These are phyloP conservation scores for Aptenodytes forsteri DNA, from an alignment of 2,113 vertebrate species.

Conservation along the genomic window DNA sequence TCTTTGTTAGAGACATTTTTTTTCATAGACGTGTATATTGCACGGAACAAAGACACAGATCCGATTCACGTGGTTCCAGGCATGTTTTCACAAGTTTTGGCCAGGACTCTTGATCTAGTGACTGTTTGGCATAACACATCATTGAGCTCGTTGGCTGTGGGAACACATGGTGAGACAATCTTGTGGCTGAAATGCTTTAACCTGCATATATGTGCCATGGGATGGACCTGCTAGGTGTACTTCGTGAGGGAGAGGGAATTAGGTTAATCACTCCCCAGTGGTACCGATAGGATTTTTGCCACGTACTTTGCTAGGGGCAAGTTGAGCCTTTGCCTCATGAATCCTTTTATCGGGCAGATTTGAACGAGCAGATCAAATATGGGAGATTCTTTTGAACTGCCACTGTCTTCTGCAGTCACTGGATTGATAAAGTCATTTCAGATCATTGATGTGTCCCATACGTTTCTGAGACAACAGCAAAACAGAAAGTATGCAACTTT, in stretches of 20 bases:
- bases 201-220: not conserved
- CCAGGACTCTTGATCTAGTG: slow-evolving; percentile 39
- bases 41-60: not conserved
- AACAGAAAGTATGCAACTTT: not conserved
- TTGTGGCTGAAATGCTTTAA: not conserved
- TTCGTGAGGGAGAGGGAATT: not conserved
- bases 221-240: not conserved
- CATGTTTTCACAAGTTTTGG: slow-evolving; percentile 17
- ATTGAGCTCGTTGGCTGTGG: not conserved
- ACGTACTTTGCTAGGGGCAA: not conserved
- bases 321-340: not conserved
- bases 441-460: not conserved
- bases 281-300: not conserved
- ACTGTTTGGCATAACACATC: slow-evolving; percentile 45
- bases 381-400: not conserved
- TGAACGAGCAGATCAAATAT: not conserved
- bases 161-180: slow-evolving; percentile 17
- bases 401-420: not conserved
- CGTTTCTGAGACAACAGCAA: not conserved
- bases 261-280: not conserved
- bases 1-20: not conserved
- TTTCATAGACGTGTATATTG: not conserved
- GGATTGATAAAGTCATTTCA: not conserved
- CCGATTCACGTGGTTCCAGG: not conserved
- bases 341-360: not conserved